phyloP scores from a whole-genome alignment of 2,797 vertebrate species.

The Thamnophis elegans region DNA sequence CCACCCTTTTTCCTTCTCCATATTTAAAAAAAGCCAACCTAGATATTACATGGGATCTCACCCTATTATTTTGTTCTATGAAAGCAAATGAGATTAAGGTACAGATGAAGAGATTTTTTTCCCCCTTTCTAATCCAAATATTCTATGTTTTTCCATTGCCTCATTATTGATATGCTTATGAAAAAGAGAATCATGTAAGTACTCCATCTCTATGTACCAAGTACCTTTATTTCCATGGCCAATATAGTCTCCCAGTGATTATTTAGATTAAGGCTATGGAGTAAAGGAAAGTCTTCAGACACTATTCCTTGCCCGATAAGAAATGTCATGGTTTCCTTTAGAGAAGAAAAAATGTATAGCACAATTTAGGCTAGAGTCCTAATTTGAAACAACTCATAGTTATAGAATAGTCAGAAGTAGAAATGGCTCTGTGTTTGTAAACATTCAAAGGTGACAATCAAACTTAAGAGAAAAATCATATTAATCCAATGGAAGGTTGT shows the following conservation, averaged over 20 bases:
- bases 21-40: not conserved
- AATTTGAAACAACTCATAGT: not conserved
- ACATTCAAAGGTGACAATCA: not conserved
- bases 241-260: not conserved
- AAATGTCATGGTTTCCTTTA: not conserved
- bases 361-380: not conserved
- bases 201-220: not conserved
- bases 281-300: not conserved
- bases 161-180: not conserved
- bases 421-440: not conserved
- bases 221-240: too few species aligned
- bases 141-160: not conserved
- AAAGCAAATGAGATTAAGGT: not conserved
- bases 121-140: not conserved
- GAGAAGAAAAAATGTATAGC: not conserved
- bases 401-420: not conserved
- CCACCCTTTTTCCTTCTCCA: not conserved
- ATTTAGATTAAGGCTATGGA: not conserved
- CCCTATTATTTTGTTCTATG: not conserved
- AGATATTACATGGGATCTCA: not conserved
- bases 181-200: not conserved
- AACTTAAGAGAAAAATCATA: not conserved
- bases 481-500: not conserved
- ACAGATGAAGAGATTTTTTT: not conserved
- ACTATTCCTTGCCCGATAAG: not conserved